A percentile compares a stretch with the other conserved stretches of the same genome.
Evolutionary conservation across 1,140 invertebrate species (phyloP).

Genomic region (Dinothrombium tinctorium): DNA sequence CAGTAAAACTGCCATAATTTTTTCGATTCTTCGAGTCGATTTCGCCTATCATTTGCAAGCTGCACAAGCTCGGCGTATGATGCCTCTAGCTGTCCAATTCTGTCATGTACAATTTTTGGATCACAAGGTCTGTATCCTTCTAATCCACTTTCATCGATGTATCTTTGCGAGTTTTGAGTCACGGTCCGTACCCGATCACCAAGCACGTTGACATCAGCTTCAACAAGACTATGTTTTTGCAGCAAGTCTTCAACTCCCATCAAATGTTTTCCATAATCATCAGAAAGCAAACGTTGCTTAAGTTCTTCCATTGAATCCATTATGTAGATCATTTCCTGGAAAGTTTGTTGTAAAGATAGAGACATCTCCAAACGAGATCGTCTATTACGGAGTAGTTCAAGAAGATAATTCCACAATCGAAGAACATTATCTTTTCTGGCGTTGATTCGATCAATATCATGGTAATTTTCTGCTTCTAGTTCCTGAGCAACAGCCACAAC

Average conservation of each 20-base stretch:
- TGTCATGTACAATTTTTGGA: conserved; percentile 73
- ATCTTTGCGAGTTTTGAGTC: conserved; percentile 74
- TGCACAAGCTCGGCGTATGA: conserved; percentile 84
- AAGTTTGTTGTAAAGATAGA: conserved; percentile 86
- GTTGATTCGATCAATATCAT: conserved; percentile 90
- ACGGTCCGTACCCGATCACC: conserved; percentile 90
- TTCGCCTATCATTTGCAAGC: conserved; percentile 71
- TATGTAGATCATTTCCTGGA: conserved; percentile 87
- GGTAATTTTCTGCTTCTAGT: conserved; percentile 87
- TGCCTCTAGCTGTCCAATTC: conserved; percentile 48
- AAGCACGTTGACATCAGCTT: conserved; percentile 92
- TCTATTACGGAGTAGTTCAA: conserved; percentile 72
- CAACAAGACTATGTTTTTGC: conserved; percentile 89
- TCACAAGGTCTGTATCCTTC: conserved; percentile 70
- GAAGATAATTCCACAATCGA: conserved; percentile 82
- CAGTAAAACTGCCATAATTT: conserved; percentile 99
- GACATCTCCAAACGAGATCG: conserved; percentile 78
- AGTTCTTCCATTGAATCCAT: conserved; percentile 72
- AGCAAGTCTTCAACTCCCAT: conserved; percentile 97
- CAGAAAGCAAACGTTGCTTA: conserved; percentile 58
- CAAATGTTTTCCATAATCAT: conserved; percentile 91
- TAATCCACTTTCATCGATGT: conserved; percentile 58
- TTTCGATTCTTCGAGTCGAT: conserved; percentile 79
- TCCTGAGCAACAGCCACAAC: conserved; percentile 92
- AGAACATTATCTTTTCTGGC: conserved; percentile 90